Evolutionary conservation across 2,797 vertebrate genomes (phyloP).

Genomic region (Hirundo rustica): DNA sequence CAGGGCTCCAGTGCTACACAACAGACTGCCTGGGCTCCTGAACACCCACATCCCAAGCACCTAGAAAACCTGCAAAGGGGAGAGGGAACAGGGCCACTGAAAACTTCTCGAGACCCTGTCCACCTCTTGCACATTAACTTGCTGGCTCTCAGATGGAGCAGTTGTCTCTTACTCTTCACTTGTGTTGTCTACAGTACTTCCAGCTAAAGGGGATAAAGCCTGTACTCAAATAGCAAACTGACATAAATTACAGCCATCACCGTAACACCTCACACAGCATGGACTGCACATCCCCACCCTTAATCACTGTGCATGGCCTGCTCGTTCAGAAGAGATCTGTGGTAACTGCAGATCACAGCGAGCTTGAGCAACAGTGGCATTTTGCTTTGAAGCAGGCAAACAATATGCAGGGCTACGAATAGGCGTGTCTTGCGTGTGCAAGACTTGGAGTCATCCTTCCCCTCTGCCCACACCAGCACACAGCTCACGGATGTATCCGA

Average conservation of each 20-base stretch:
- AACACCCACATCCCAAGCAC: not conserved
- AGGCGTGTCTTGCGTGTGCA: not conserved
- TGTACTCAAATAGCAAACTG: not conserved
- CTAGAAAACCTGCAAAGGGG: not conserved
- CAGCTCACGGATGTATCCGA: not conserved
- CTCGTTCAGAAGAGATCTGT: constrained; percentile 7
- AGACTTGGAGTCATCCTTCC: not conserved
- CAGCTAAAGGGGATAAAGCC: not conserved
- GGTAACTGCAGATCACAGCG: not conserved
- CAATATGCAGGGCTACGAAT: not conserved
- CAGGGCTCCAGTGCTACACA: not conserved
- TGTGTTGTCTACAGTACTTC: not conserved
- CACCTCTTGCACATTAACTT: not conserved
- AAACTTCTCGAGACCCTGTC: not conserved
- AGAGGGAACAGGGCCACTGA: not conserved
- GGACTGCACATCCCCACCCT: not conserved
- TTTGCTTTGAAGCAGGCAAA: not conserved
- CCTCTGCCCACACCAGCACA: not conserved
- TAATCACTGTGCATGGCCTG: not conserved
- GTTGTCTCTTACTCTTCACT: not conserved
- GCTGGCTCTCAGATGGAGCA: not conserved
- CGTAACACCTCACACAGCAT: not conserved
- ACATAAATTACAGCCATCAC: not conserved
- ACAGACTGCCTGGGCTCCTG: not conserved
- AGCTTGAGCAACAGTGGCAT: not conserved